phyloP scores from a whole-genome alignment of 2,888 invertebrate species.

The Lycaena phlaeas region DNA sequence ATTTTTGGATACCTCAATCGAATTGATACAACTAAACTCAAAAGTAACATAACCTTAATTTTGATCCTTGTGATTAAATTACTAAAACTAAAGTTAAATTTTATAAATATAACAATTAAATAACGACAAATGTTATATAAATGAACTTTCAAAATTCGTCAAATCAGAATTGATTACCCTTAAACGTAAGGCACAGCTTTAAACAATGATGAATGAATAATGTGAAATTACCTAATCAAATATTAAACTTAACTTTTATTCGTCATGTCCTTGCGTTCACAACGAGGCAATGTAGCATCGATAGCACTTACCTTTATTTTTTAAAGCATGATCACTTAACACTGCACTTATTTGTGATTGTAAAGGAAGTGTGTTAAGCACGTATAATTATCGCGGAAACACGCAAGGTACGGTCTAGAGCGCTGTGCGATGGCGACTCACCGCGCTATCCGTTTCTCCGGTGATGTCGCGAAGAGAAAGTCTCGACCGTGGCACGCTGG shows the following conservation, averaged over 20 bases:
- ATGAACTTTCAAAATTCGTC: too few relatives aligned
- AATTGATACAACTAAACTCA: too few relatives aligned
- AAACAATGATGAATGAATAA: constrained; percentile 19
- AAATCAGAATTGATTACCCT: too few relatives aligned
- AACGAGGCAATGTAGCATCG: constrained; percentile 44
- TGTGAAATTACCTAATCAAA: constrained; percentile 26
- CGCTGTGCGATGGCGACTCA: constrained; percentile 56
- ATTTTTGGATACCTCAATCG: too few relatives aligned
- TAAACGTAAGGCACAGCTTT: too few relatives aligned
- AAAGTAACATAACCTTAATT: too few relatives aligned
- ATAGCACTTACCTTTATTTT: constrained; percentile 54
- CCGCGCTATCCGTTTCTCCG: constrained; percentile 49
- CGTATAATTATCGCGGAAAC: constrained; percentile 63
- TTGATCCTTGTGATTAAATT: too few relatives aligned
- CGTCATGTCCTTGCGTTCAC: constrained; percentile 61
- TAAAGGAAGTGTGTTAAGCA: constrained; percentile 34
- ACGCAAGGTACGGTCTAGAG: constrained; percentile 50
- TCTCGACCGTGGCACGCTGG: constrained; percentile 63
- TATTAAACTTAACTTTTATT: constrained; percentile 14
- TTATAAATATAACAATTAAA: too few relatives aligned
- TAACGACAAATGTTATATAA: too few relatives aligned
- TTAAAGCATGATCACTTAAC: constrained; percentile 17
- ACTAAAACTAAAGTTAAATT: too few relatives aligned
- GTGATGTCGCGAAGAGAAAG: constrained; percentile 71
- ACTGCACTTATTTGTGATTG: constrained; percentile 19